Base-by-base conservation (phyloP, 2,888 invertebrate species). In the Petrolisthes cinctipes region DNA sequence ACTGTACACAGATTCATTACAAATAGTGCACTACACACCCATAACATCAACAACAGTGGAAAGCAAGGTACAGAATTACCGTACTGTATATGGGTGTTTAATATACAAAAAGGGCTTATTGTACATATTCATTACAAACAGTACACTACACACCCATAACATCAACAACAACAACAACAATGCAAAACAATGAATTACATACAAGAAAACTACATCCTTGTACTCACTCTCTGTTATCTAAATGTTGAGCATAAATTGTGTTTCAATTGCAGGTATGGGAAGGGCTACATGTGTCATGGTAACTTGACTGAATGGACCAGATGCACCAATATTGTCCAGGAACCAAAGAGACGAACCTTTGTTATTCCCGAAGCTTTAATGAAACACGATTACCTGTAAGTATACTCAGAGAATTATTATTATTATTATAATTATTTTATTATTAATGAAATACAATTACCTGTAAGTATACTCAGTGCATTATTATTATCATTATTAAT, bases 241-340 rank as follows among this genome's bases (percentile, higher is more conserved):
- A 5, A 7, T 14, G 14, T 9, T 14, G 6, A 61, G 61, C 61
- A 6, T 61, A 61, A 76, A 5, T 5, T 51, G 11, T 23, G 6
- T 11, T 23, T 23, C 37, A 4, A 85, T 89, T 86, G n/a, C 88
- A 94, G 94, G 91, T 94, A 93, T 86, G 95, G 96, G 56, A 94
- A 95, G 89, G 96, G 97, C 5, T 99, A 99, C 92, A 94, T 95
- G 90, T 99, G 99, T 92, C 95, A 94, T 90, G 98, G 98, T 56
- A 94, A 96, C 92, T 91, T 97, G 61, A 96, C 95, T 14, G 98
- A 97, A 92, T 99, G 98, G 97, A 96, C 97, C 0, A 97, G 97
- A 93, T 99, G 99, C 93, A 94, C 95, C 85, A 94, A 95, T 91
- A 92, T 95, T 5, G 94, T 95, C 0, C 95, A 95, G 91, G 95